Percentiles rank a stretch among this genome's conserved stretches.
These are phyloP conservation scores for Excalfactoria chinensis DNA, from an alignment of 2,113 vertebrate genomes.

Conservation along the genomic window DNA sequence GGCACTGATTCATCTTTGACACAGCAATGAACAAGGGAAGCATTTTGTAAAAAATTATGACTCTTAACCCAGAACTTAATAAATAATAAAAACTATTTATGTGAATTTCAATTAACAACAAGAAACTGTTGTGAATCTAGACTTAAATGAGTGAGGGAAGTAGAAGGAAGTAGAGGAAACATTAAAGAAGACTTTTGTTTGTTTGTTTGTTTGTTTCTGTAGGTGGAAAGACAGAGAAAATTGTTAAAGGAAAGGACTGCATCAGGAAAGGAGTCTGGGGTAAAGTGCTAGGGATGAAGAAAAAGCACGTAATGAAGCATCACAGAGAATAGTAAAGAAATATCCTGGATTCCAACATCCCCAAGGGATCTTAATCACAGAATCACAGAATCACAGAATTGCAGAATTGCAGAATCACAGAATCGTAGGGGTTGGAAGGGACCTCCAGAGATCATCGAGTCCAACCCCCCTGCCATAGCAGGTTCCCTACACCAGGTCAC, in stretches of 20 bases:
- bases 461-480: too few relatives aligned
- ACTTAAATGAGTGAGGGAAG: not conserved
- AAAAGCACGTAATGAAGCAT: not conserved
- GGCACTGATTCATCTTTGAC: not conserved
- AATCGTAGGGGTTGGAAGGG: too few relatives aligned
- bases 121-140: not conserved
- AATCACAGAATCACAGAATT: too few relatives aligned
- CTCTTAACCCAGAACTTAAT: not conserved
- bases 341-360: not conserved
- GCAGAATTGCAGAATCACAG: too few relatives aligned
- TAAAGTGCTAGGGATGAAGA: not conserved
- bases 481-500: too few relatives aligned
- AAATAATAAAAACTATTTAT: not conserved
- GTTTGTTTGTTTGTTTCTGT: not conserved
- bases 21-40: not conserved
- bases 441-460: too few relatives aligned
- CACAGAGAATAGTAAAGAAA: not conserved
- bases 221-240: not conserved
- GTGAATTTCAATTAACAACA: not conserved
- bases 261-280: not conserved
- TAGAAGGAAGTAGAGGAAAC: not conserved
- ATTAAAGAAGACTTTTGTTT: not conserved
- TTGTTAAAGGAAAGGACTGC: not conserved
- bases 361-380: rapidly evolving
- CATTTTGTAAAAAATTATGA: not conserved